Percentiles rank a stretch among this genome's conserved stretches.
phyloP scores from a whole-genome alignment of 2,797 vertebrate species.

The Botia almorhae region DNA sequence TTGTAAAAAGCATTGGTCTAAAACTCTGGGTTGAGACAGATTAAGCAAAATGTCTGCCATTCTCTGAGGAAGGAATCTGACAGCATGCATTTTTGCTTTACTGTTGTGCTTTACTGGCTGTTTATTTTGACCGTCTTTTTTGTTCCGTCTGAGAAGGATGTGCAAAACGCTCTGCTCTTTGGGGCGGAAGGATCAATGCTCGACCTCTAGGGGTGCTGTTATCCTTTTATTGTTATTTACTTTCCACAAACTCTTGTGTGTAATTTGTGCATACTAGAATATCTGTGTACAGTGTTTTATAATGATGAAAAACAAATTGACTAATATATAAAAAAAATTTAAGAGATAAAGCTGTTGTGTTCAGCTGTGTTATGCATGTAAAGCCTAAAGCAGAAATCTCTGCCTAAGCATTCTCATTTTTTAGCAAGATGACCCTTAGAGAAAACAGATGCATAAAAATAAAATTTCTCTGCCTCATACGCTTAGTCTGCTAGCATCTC shows the following conservation, averaged over 20 bases:
- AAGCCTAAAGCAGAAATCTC: not conserved
- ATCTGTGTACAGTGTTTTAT: not conserved
- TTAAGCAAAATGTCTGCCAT: constrained; percentile 17
- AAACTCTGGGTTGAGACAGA: constrained; percentile 28
- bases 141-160: constrained; percentile 26
- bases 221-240: constrained; percentile 35
- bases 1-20: constrained; percentile 18
- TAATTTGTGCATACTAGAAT: constrained; percentile 61
- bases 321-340: not conserved
- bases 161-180: constrained; percentile 25
- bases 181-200: constrained; percentile 26
- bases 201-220: constrained; percentile 55
- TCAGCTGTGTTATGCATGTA: not conserved
- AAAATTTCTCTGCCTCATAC: constrained; percentile 72
- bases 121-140: constrained; percentile 14
- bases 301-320: not conserved
- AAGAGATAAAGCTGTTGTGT: not conserved
- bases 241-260: not conserved
- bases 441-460: constrained; percentile 66
- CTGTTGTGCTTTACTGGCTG: constrained; percentile 35
- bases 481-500: constrained; percentile 69
- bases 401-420: not conserved
- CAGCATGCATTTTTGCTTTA: constrained; percentile 38
- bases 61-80: constrained; percentile 25
- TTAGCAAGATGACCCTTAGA: constrained; percentile 34